Evolutionary conservation across 2,797 vertebrate species (phyloP), one percentile per base, ranked within the genome.

Genomic region (Tokudaia tokunoshimensis): DNA sequence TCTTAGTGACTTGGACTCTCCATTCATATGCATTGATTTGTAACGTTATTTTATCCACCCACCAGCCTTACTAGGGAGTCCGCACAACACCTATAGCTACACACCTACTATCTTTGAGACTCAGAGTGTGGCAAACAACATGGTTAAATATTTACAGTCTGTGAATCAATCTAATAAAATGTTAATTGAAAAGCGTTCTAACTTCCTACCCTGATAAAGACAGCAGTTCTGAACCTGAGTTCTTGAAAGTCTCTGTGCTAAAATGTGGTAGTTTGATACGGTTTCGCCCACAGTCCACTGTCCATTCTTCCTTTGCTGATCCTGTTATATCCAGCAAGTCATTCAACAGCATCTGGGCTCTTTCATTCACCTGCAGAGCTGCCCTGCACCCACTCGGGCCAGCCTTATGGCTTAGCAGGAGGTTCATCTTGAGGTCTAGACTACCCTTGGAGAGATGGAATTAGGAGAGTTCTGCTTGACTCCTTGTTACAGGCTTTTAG

Each of bases 81-180:
- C 1, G 22, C 29, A 47, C 85, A 13, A 47, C 1, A 5, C 29
- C 24, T 10, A 22, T 2, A 47, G 3, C 50, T 13, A 12, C 37
- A 59, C 26, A 20, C 20, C 37, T 84, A 83, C 67, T 26, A 85
- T 83, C 37, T 61, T 1, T 1, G 86, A 67, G 44, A 57, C 6
- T 6, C n/a, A 92, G 75, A 96, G 11, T 20, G 95, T 95, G 47
- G 63, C 31, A 82, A 72, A 59, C 12, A 41, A 50, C 50, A 47
- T 70, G n/a, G 70, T 94, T 47, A 94, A 95, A 75, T 95, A 80
- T 80, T 93, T 80, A 57, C 1, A 83, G 76, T 9, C 91, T 94
- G 79, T 72, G 37, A 94, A 82, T 70, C 17, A 3, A 24, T 88
- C 34, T 90, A 83, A 86, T 90, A 83, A 89, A 96, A 92, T 95